Conservation (phyloP, 2,797 vertebrate species). For the Sebastolobus alascanus region DNA sequence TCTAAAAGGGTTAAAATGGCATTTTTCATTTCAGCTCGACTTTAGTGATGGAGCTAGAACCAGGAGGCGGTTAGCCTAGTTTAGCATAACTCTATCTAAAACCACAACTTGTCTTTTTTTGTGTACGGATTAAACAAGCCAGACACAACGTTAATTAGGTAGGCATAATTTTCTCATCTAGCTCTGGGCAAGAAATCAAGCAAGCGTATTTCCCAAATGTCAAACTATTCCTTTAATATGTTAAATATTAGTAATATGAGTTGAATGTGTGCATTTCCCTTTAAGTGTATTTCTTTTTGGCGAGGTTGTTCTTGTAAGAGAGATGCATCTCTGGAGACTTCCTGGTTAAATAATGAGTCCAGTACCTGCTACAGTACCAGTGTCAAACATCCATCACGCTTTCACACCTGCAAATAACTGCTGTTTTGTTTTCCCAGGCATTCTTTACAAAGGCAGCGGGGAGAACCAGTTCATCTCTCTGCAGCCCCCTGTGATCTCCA, state of each 20-base stretch:
- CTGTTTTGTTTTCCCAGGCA: conserved; percentile 84
- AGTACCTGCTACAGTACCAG: background rate
- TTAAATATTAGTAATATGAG: background rate
- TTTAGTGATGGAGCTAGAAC: background rate
- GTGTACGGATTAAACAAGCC: background rate
- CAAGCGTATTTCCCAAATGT: background rate
- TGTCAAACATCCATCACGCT: conserved; percentile 14
- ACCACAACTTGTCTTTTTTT: background rate
- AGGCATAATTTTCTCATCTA: background rate
- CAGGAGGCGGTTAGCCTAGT: background rate
- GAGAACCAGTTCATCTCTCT: conserved; percentile 98
- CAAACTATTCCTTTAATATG: background rate
- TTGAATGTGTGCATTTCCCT: background rate
- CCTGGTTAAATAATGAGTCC: conserved; percentile 23
- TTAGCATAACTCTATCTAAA: background rate
- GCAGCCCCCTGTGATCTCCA: conserved; percentile 95
- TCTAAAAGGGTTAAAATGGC: no score
- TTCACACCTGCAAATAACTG: conserved; percentile 30
- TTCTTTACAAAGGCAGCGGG: conserved; percentile 97
- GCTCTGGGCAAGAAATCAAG: background rate
- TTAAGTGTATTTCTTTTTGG: background rate
- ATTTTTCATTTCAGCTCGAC: no score
- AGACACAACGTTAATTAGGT: background rate
- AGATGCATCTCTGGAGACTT: background rate
- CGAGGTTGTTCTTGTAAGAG: background rate